Conservation (phyloP, 2,888 invertebrate genomes). For the Chrysopilus asiliformis region DNA sequence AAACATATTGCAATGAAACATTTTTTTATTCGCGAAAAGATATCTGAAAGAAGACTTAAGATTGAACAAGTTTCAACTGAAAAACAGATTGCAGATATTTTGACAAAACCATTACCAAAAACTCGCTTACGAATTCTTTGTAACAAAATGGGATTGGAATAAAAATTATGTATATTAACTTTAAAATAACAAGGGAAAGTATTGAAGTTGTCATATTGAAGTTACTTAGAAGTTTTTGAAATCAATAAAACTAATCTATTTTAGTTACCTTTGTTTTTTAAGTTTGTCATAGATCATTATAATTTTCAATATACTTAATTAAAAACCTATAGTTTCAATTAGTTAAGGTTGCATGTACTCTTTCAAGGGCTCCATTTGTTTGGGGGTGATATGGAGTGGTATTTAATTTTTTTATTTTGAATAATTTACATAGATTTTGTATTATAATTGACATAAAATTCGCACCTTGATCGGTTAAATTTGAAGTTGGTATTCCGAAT, state of each 20-base stretch:
- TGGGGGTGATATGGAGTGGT: slow-evolving; percentile 21
- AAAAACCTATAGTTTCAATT: too few relatives aligned
- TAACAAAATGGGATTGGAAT: slow-evolving; percentile 1
- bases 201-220: too few relatives aligned
- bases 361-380: too few relatives aligned
- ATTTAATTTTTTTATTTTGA: slow-evolving; percentile 22
- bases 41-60: slow-evolving; percentile 5
- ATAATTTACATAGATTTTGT: slow-evolving; percentile 19
- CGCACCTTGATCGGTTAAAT: too few relatives aligned
- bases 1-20: slow-evolving; percentile 22
- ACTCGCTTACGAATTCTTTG: slow-evolving; percentile 3
- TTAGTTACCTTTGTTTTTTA: too few relatives aligned
- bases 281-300: too few relatives aligned
- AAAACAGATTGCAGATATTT: slow-evolving; percentile 20
- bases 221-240: too few relatives aligned
- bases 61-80: slow-evolving; percentile 6
- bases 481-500: slow-evolving; percentile 6
- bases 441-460: slow-evolving; percentile 20
- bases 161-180: too few relatives aligned
- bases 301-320: too few relatives aligned
- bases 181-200: too few relatives aligned
- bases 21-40: slow-evolving; percentile 21
- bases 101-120: slow-evolving; percentile 19
- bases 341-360: slow-evolving; percentile 23
- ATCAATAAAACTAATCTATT: too few relatives aligned